Conservation (phyloP, 2,113 vertebrate genomes). For the Mormyrus iriodes region DNA sequence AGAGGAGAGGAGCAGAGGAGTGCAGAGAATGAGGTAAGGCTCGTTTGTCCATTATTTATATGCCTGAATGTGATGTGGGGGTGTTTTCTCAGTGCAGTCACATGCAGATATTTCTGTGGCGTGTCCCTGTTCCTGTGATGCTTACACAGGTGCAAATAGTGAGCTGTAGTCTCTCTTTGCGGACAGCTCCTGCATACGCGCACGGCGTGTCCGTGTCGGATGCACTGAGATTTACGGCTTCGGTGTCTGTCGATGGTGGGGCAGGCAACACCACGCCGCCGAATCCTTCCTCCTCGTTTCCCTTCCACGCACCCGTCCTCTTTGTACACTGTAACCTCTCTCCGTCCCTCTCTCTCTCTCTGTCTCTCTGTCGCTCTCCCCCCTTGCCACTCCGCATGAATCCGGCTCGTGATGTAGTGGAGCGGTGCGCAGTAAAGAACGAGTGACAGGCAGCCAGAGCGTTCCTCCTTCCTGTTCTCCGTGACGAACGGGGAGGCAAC, state of each 20-base stretch:
- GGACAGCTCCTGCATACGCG: background rate
- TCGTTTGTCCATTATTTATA: conserved; percentile 38
- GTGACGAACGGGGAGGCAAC: background rate
- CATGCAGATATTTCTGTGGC: background rate
- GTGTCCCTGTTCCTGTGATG: conserved; percentile 24
- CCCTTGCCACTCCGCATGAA: too few species aligned
- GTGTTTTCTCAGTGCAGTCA: conserved; percentile 22
- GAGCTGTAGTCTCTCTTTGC: background rate
- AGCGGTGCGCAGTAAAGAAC: background rate
- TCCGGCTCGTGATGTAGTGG: background rate
- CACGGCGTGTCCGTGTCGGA: background rate
- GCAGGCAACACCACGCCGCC: background rate
- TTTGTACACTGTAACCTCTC: background rate
- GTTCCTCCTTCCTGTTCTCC: background rate
- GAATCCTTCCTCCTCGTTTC: too few species aligned
- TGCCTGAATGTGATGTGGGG: conserved; percentile 38
- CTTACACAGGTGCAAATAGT: background rate
- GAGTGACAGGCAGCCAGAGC: background rate
- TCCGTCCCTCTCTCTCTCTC: background rate
- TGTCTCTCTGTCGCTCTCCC: background rate
- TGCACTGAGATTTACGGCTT: background rate
- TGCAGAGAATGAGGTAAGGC: conserved; percentile 57
- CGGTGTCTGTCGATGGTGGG: background rate
- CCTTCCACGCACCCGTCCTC: background rate
- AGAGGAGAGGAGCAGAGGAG: conserved; percentile 33